phyloP scores from a whole-genome alignment of 1,140 invertebrate species.

The Phortica variegata region DNA sequence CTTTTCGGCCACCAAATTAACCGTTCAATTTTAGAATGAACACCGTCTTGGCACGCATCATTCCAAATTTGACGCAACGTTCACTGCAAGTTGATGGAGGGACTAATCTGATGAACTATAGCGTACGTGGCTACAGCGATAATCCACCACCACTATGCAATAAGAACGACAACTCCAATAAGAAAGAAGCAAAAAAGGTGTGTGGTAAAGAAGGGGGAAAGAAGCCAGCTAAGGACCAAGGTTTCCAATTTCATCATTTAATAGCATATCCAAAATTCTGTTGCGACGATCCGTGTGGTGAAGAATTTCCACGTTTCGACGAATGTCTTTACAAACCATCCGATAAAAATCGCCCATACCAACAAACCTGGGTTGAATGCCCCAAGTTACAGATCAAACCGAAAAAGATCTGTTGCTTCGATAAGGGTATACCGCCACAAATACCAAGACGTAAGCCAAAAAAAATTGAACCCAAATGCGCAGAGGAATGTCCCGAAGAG shows the following conservation, averaged over 20 bases:
- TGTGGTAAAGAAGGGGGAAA: neutral
- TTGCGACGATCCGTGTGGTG: slow-evolving; percentile 10
- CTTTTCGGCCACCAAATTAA: no score
- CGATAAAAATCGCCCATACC: slow-evolving; percentile 33
- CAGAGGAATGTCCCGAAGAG: no score
- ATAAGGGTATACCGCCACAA: neutral
- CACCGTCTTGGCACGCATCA: no score
- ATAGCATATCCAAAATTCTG: slow-evolving; percentile 11
- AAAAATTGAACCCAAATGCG: no score
- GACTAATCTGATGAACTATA: no score
- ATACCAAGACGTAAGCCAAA: slow-evolving; percentile 14
- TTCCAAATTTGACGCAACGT: no score
- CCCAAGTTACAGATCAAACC: slow-evolving; percentile 28
- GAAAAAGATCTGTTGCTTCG: slow-evolving; percentile 33
- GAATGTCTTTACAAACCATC: slow-evolving; percentile 16
- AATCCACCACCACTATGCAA: no score
- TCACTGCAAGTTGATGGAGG: no score
- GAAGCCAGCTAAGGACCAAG: neutral
- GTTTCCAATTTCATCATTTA: slow-evolving; percentile 18
- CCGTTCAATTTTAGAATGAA: no score
- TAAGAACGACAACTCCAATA: no score
- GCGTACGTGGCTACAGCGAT: no score
- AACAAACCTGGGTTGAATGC: slow-evolving; percentile 38
- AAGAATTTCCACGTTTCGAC: slow-evolving; percentile 11
- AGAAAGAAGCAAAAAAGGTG: no score